A percentile compares a stretch with the other conserved stretches of the same genome.
Conservation (phyloP, 2,888 invertebrate species). For the Monochamus alternatus region DNA sequence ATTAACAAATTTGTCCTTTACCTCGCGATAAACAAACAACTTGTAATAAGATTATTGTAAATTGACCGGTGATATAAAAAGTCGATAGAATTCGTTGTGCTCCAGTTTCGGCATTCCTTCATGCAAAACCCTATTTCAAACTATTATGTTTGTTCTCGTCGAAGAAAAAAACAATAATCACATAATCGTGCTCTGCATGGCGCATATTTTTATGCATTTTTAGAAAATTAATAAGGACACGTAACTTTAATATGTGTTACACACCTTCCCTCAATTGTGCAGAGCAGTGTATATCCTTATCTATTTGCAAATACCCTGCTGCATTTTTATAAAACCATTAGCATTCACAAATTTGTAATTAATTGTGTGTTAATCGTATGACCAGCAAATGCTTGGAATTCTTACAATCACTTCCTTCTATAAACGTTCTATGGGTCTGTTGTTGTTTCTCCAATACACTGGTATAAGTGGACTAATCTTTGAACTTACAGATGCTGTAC, state of each 20-base stretch:
- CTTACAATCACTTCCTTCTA: background rate
- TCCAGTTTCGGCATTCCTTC: slow-evolving; percentile 2
- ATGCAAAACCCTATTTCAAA: background rate
- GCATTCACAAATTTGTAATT: background rate
- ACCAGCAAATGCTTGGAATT: background rate
- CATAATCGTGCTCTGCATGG: too few species aligned
- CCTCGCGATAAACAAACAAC: slow-evolving; percentile 13
- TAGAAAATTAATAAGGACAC: too few species aligned
- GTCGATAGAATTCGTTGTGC: background rate
- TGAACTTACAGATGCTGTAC: too few species aligned
- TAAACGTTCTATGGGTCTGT: background rate
- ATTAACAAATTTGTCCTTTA: slow-evolving; percentile 16
- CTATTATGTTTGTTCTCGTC: too few species aligned
- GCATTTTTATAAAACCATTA: background rate
- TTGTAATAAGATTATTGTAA: slow-evolving; percentile 7
- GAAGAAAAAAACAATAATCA: too few species aligned
- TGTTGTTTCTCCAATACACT: too few species aligned
- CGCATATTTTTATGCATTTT: too few species aligned
- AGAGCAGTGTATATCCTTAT: background rate
- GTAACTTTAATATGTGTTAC: too few species aligned
- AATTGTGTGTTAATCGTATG: background rate
- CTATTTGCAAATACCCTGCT: background rate
- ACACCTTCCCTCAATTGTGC: background rate
- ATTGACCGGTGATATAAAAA: background rate
- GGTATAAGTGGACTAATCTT: too few species aligned